A percentile compares a stretch with the other conserved stretches of the same genome.
phyloP scores from a whole-genome alignment of 2,888 invertebrate species.

The Apamea sordens region DNA sequence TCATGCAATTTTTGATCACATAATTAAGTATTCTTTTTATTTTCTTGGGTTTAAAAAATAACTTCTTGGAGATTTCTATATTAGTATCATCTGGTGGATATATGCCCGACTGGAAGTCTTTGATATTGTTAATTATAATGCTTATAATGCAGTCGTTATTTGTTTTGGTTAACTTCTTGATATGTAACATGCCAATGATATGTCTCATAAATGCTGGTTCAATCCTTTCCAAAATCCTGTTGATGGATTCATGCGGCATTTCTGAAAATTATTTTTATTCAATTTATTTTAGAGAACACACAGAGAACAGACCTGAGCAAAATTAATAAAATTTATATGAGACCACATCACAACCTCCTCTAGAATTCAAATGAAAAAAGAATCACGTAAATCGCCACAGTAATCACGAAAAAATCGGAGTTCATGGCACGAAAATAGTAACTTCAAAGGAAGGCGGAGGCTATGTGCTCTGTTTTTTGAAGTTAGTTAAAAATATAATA shows the following conservation, averaged over 20 bases:
- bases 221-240: constrained; percentile 79
- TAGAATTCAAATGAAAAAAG: background rate
- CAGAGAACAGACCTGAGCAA: background rate
- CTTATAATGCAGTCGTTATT: constrained; percentile 76
- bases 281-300: background rate
- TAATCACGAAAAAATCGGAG: no score
- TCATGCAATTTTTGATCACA: constrained; percentile 71
- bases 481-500: background rate
- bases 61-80: constrained; percentile 66
- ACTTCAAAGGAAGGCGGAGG: background rate
- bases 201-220: constrained; percentile 83
- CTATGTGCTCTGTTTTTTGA: background rate
- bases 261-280: constrained; percentile 73
- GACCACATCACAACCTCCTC: no score
- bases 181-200: constrained; percentile 75
- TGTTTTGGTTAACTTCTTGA: constrained; percentile 72
- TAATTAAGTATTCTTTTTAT: constrained; percentile 70
- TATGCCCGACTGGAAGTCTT: constrained; percentile 72
- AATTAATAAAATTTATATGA: background rate
- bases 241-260: constrained; percentile 77
- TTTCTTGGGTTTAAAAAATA: constrained; percentile 67
- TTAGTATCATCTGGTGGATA: constrained; percentile 66
- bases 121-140: constrained; percentile 76
- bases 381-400: background rate
- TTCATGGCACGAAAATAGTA: background rate